A percentile compares a stretch with the other conserved stretches of the same genome.
Conservation (phyloP, 2,888 invertebrate genomes). For the Aphodius sticticus region DNA sequence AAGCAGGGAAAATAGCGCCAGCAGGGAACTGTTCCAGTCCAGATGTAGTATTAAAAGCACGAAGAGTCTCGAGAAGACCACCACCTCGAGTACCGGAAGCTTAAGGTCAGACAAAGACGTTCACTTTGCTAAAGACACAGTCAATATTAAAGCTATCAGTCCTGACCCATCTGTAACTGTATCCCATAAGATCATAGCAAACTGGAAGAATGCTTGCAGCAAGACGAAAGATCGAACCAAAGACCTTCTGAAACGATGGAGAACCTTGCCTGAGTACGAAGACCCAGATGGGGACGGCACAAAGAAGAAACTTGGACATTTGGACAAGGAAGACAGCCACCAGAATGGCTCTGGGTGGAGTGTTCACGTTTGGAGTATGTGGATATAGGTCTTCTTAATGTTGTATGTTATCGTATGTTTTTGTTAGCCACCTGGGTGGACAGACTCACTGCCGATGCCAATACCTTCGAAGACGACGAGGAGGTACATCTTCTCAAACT, state of each 20-base stretch:
- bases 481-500: slow-evolving; percentile 63
- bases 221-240: slow-evolving; percentile 78
- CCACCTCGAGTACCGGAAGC: slow-evolving; percentile 52
- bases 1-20: slow-evolving; percentile 52
- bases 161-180: slow-evolving; percentile 65
- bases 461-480: slow-evolving; percentile 62
- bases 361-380: slow-evolving; percentile 80
- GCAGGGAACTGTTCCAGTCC: slow-evolving; percentile 53
- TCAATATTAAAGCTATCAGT: slow-evolving; percentile 49
- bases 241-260: slow-evolving; percentile 75
- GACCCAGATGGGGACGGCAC: slow-evolving; percentile 57
- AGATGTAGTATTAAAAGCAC: slow-evolving; percentile 56
- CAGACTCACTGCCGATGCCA: slow-evolving; percentile 73
- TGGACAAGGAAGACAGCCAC: slow-evolving; percentile 55
- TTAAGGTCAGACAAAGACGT: slow-evolving; percentile 58
- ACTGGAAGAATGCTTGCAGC: slow-evolving; percentile 80
- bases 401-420: slow-evolving; percentile 5
- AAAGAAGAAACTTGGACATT: slow-evolving; percentile 59
- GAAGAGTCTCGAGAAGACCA: slow-evolving; percentile 55
- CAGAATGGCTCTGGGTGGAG: slow-evolving; percentile 73
- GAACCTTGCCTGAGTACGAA: slow-evolving; percentile 70
- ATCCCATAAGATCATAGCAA: slow-evolving; percentile 75
- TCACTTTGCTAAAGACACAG: slow-evolving; percentile 51
- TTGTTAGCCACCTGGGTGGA: slow-evolving; percentile 77
- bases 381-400: neutral